Base-by-base conservation (phyloP, 1,140 invertebrate species). In the Danaus melanippus region DNA sequence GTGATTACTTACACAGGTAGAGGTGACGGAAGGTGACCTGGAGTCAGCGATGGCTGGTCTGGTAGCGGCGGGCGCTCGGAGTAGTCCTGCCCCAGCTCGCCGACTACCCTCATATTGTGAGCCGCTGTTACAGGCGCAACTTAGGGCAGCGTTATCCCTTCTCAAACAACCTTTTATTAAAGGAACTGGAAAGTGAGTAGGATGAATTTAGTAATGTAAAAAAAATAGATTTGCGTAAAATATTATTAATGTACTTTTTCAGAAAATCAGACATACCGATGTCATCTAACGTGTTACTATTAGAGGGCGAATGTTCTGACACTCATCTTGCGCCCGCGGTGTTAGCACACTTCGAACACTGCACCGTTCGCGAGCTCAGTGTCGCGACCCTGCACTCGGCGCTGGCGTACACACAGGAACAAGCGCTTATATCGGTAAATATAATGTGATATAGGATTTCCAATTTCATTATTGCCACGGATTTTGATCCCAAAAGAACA, bases 351-450 rank as follows among this genome's bases (percentile, higher is more conserved):
- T 89, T 97, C 79, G 96, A 97, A 83, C 92, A 93, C 67, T 89
- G 96, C 54, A 91, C 94, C 41, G 91, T 95, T 6, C 92, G 94
- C 74, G 91, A 92, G 10, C 79, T 97, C 46, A 93, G 95, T 81
- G 86, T 96, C n/a, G 87, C 90, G 12, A 89, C 92, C 10, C 76
- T 96, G 45, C 94, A 92, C 83, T 90, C 92, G 11, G 91, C 92
- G 60, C 90, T 91, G 56, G 90, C 90, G n/a, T 89, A 91, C 69
- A 91, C 93, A 7, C 91, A 93, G 4, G 95, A 96, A 82, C 94
- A 96, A 87, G 91, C 93, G 12, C 92, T 93, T 71, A 91, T 94
- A 59, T 92, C 94, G 86, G 93, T 95, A 76, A 76, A 32, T 32
- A 32, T 32, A 5, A 32, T 32, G 6, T 32, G 2, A 32, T 7